Base-by-base conservation (phyloP, 2,888 invertebrate genomes). In the Geophilus truncorum region DNA sequence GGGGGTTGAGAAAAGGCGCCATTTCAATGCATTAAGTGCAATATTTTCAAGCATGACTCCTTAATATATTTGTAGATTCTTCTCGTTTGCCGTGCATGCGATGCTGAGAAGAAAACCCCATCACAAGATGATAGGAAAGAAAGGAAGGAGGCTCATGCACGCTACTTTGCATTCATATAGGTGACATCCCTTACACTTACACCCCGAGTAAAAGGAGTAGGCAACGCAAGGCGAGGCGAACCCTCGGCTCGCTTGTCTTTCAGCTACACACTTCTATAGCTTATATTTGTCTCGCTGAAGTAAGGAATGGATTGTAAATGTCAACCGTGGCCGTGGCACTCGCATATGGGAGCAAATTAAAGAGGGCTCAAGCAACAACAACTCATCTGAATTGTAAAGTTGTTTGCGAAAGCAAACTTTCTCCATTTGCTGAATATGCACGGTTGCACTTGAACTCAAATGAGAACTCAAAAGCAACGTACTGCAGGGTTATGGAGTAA, bases 301-400 rank as follows among this genome's bases (percentile, higher is more conserved):
- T 70, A 70, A 70, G 15, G 70, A 70, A 70, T 70, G 70, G 70
- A 70, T 70, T 70, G 25, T 70, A 70, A 70, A 70, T 70, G 70
- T 70, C 70, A 70, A 70, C 70, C 12, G 12, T 70, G 70, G 51
- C 21, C 51, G 51, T 51, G 51, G 51, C n/a, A n/a, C 45, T 1
- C 70, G 28, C 70, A 70, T 70, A 70, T 70, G 70, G 70, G 28
- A 10, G 28, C 25, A 70, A 70, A 70, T 70, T 70, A 70, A n/a
- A 70, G 3, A 10, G 15, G 70, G 28, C 28, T 28, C 0, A 70
- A 12, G 25, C 25, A 28, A 70, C 70, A 70, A 70, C 70, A 70
- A 70, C 70, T 70, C 70, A 70, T 70, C 70, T 70, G 70, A 70
- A 70, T 70, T 70, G 70, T 70, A 70, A 70, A 70, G 70, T 70